These are phyloP conservation scores for Lathamus discolor DNA, from an alignment of 2,113 vertebrate species.

Conservation along the genomic window DNA sequence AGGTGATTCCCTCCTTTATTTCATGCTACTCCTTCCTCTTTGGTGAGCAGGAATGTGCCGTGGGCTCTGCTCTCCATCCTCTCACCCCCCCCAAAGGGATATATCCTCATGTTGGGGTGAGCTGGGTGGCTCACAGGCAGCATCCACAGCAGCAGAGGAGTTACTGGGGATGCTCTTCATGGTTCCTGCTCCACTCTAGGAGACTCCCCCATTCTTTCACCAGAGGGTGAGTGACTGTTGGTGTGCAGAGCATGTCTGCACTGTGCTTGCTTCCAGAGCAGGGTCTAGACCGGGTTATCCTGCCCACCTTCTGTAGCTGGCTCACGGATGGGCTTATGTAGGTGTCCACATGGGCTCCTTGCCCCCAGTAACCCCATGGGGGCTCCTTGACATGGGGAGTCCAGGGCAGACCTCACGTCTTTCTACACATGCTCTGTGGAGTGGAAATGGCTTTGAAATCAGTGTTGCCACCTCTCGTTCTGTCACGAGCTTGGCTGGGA, in stretches of 20 bases:
- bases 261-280: background rate
- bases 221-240: background rate
- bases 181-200: background rate
- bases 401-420: background rate
- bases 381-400: background rate
- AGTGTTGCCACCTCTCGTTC: no score
- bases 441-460: background rate
- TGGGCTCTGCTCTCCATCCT: background rate
- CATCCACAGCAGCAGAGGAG: background rate
- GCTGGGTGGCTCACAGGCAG: background rate
- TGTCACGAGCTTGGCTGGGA: background rate
- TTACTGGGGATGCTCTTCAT: background rate
- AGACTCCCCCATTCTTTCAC: background rate
- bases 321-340: rapidly evolving
- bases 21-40: background rate
- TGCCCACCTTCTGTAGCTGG: rapidly evolving
- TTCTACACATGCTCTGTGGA: rapidly evolving
- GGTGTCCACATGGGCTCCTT: background rate
- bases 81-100: background rate
- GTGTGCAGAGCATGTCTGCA: background rate
- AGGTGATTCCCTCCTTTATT: background rate
- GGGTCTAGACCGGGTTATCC: background rate
- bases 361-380: background rate
- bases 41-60: background rate
- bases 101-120: background rate